Percentiles rank a stretch among this genome's conserved stretches.
Evolutionary conservation across 2,797 vertebrate genomes (phyloP).

Genomic region (Notamacropus eugenii): DNA sequence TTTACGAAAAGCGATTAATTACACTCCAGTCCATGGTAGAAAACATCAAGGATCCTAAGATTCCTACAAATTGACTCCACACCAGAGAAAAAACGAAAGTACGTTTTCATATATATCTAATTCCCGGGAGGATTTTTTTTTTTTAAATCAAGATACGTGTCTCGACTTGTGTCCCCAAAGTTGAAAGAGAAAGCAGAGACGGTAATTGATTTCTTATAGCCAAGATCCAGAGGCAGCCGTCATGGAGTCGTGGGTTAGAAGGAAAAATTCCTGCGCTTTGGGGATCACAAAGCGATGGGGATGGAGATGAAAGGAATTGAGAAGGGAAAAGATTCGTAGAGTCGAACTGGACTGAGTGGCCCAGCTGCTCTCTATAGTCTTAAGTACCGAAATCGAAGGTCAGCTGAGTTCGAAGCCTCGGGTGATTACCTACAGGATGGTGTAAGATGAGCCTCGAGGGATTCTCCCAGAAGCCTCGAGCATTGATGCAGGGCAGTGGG

Average conservation of each 20-base stretch:
- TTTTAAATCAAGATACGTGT: constrained; percentile 10
- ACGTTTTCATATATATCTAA: neutral
- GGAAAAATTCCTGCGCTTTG: neutral
- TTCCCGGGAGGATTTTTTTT: neutral
- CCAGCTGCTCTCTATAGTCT: constrained; percentile 51
- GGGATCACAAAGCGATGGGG: neutral
- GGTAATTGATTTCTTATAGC: constrained; percentile 34
- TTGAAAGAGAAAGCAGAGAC: constrained; percentile 32
- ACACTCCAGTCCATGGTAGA: constrained; percentile 17
- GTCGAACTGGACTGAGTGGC: neutral
- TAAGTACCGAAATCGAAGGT: constrained; percentile 26
- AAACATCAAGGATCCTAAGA: neutral
- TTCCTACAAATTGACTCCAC: constrained; percentile 22
- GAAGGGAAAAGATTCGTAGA: neutral
- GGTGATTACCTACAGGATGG: constrained; percentile 32
- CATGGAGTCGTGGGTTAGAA: neutral
- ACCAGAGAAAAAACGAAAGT: neutral
- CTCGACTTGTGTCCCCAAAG: constrained; percentile 54
- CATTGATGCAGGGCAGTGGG: constrained; percentile 15
- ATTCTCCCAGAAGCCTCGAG: constrained; percentile 49
- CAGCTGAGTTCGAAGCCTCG: constrained; percentile 35
- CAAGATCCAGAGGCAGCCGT: constrained; percentile 11
- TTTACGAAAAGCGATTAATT: constrained; percentile 1
- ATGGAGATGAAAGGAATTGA: neutral
- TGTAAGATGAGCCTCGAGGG: constrained; percentile 11